Conservation (phyloP, 2,797 vertebrate species). For the Amphiprion clarkii region DNA sequence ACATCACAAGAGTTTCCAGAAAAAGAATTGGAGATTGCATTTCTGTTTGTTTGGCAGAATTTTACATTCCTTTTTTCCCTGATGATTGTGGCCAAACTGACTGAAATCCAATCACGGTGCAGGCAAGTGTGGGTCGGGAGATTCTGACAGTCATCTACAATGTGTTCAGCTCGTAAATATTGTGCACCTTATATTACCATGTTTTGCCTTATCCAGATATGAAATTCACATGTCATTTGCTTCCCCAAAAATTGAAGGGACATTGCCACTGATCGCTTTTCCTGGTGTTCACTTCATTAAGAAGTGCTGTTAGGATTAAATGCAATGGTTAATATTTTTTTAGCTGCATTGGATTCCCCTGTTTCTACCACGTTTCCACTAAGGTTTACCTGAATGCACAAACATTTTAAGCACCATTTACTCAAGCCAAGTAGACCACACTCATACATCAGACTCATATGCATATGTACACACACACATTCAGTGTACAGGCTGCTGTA, state of each 20-base stretch:
- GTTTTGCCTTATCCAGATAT: background rate
- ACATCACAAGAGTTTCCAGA: too few relatives aligned
- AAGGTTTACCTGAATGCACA: background rate
- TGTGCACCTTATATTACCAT: background rate
- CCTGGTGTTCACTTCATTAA: background rate
- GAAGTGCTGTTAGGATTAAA: too few relatives aligned
- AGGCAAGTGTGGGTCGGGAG: background rate
- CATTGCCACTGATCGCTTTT: background rate
- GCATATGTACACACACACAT: background rate
- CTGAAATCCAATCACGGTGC: background rate
- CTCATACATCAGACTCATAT: background rate
- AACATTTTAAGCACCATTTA: constrained; percentile 3
- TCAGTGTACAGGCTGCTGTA: background rate
- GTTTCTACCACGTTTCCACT: background rate
- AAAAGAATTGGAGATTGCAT: too few relatives aligned
- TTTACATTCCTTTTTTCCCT: background rate
- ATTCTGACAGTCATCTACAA: background rate
- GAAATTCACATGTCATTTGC: background rate
- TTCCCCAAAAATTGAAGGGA: background rate
- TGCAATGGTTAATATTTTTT: too few relatives aligned
- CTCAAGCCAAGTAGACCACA: constrained; percentile 7
- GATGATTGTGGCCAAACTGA: background rate
- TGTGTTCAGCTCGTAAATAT: background rate
- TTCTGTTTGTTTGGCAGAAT: too few relatives aligned
- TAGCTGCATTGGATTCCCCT: too few relatives aligned